Evolutionary conservation across 2,113 vertebrate species (phyloP), one percentile per base, ranked within the genome.

Genomic region (Felis catus): DNA sequence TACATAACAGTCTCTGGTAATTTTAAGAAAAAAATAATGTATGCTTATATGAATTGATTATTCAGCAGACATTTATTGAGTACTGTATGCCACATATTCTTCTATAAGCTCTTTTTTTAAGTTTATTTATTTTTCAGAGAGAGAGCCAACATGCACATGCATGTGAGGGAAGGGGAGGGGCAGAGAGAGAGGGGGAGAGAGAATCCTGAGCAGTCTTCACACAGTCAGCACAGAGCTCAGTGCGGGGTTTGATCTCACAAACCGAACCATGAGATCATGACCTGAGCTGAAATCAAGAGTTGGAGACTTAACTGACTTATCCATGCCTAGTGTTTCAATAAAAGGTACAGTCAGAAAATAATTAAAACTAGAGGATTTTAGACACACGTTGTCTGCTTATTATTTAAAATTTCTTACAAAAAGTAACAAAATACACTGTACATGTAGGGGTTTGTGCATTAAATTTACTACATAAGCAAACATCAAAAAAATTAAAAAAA

Each of bases 301-400:
- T 8, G 8, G 21, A 7, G 58, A 61, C 21, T 61, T 61, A 61
- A 61, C 58, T 8, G 58, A 25, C 45, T 80, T 6, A 68, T 48
- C 4, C 65, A 74, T 27, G 23, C 23, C 41, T 10, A 87, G 15
- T n/a, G 29, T 73, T 48, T 80, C 7, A 51, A 6, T 36, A 79
- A 39, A 65, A 93, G 39, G 9, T 66, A 78, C 92, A 79, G 29
- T 70, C 68, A 92, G 27, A 94, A 97, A 96, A 66, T 51, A 9
- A 94, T 70, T 53, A 83, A 80, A 63, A 23, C 7, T 53, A 78
- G 21, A 94, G 41, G 4, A 70, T 36, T 83, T 96, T 78, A 9
- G 48, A 58, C 70, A 27, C 3, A 63, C 48, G 10, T 58, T 95
- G 10, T 55, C 27, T 78, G n/a, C 6, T 36, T 58, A 55, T 58